Percentiles rank a stretch among this genome's conserved stretches.
Conservation (phyloP, 2,888 invertebrate genomes). For the Orthosia cruda region DNA sequence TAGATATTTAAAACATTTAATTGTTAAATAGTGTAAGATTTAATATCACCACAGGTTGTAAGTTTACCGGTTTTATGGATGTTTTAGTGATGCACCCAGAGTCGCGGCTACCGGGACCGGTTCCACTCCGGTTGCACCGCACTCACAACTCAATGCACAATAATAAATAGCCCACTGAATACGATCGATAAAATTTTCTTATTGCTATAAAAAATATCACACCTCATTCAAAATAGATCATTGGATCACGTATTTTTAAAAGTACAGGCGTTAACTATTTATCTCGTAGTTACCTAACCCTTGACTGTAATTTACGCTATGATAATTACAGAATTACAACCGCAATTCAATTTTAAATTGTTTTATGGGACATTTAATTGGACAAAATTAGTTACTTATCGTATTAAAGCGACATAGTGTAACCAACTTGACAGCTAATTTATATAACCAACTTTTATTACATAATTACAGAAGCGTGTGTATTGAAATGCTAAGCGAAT, state of each 20-base stretch:
- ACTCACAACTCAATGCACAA: conserved; percentile 64
- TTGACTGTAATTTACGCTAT: neutral
- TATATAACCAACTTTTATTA: conserved; percentile 16
- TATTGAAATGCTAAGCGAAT: conserved; percentile 35
- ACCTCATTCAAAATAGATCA: conserved; percentile 6
- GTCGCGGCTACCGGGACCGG: conserved; percentile 80
- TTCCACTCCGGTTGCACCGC: conserved; percentile 75
- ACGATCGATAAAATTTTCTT: conserved; percentile 31
- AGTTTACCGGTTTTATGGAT: conserved; percentile 81
- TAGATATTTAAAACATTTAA: conserved; percentile 12
- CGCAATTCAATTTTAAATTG: conserved; percentile 22
- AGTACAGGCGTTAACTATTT: neutral
- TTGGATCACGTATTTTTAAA: neutral
- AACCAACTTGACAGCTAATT: conserved; percentile 18
- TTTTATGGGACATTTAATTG: conserved; percentile 2
- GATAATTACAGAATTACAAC: conserved; percentile 22
- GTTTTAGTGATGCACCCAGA: conserved; percentile 76
- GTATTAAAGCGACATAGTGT: conserved; percentile 8
- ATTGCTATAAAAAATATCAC: conserved; percentile 18
- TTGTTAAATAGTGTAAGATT: conserved; percentile 37
- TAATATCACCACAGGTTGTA: conserved; percentile 46
- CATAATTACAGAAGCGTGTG: conserved; percentile 22
- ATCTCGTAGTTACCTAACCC: conserved; percentile 14
- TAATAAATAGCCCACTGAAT: conserved; percentile 67
- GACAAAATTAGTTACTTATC: conserved; percentile 21